These are phyloP conservation scores for Gouania willdenowi DNA, from an alignment of 2,797 vertebrate genomes.

Conservation along the genomic window DNA sequence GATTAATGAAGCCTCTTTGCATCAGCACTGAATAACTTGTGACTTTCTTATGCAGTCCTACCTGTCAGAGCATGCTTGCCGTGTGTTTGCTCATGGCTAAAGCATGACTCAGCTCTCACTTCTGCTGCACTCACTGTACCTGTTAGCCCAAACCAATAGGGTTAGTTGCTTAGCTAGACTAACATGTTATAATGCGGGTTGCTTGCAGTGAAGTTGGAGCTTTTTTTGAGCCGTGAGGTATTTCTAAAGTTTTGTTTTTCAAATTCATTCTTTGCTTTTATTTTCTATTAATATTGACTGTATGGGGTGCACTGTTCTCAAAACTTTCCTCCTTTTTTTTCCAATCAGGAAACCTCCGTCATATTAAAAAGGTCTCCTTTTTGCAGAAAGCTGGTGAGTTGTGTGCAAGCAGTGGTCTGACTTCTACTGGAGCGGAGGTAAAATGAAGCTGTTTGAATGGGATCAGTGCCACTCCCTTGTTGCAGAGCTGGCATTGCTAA, in stretches of 20 bases:
- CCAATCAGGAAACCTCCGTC: constrained; percentile 53
- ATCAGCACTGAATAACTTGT: constrained; percentile 13
- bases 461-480: constrained; percentile 37
- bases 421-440: constrained; percentile 5
- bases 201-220: not conserved
- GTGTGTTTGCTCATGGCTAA: constrained; percentile 47
- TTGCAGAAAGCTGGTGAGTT: constrained; percentile 59
- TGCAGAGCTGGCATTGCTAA: constrained; percentile 39
- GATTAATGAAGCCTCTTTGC: constrained; percentile 21
- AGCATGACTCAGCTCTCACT: constrained; percentile 33
- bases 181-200: constrained; percentile 14
- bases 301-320: constrained; percentile 21
- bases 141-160: constrained; percentile 3
- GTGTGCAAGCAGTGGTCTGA: constrained; percentile 4
- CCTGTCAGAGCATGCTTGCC: constrained; percentile 60
- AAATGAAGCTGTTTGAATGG: constrained; percentile 9
- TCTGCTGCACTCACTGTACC: constrained; percentile 15
- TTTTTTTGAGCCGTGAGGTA: not conserved
- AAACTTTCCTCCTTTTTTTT: constrained; percentile 31
- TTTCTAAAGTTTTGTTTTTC: not conserved
- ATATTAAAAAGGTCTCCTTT: constrained; percentile 60
- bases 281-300: not conserved
- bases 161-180: constrained; percentile 4
- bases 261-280: not conserved
- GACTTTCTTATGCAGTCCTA: constrained; percentile 16